phyloP scores from a whole-genome alignment of 2,888 invertebrate species.

The Plemyria rubiginata region DNA sequence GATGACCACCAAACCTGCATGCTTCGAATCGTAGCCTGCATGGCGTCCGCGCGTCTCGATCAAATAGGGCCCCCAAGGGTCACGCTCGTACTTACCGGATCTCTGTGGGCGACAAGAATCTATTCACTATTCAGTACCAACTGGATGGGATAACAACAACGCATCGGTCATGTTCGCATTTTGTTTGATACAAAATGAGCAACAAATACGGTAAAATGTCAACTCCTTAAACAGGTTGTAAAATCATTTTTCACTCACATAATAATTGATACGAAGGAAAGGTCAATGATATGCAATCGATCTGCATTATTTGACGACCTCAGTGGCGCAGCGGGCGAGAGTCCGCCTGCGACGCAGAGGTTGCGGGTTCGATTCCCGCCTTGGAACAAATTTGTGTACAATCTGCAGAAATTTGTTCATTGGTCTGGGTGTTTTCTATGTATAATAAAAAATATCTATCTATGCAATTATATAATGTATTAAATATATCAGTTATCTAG shows the following conservation, averaged over 20 bases:
- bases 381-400: too few relatives aligned
- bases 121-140: background rate
- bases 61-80: conserved; percentile 1
- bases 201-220: conserved; percentile 2
- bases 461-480: too few relatives aligned
- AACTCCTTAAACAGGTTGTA: background rate
- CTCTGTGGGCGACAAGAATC: conserved; percentile 4
- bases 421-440: too few relatives aligned
- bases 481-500: too few relatives aligned
- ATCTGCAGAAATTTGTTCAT: too few relatives aligned
- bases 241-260: background rate
- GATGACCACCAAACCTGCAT: background rate
- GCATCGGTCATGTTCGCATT: conserved; percentile 4
- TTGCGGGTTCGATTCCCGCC: too few relatives aligned
- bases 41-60: background rate
- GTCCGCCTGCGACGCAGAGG: too few relatives aligned
- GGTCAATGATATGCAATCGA: too few relatives aligned
- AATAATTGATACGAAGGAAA: background rate
- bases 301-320: too few relatives aligned
- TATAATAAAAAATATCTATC: too few relatives aligned
- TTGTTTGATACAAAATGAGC: conserved; percentile 2
- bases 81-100: conserved; percentile 4
- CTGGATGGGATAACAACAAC: background rate
- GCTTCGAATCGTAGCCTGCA: too few relatives aligned
- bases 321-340: too few relatives aligned